Evolutionary conservation across 2,797 vertebrate genomes (phyloP).

Genomic region (Manis crassicaudata): DNA sequence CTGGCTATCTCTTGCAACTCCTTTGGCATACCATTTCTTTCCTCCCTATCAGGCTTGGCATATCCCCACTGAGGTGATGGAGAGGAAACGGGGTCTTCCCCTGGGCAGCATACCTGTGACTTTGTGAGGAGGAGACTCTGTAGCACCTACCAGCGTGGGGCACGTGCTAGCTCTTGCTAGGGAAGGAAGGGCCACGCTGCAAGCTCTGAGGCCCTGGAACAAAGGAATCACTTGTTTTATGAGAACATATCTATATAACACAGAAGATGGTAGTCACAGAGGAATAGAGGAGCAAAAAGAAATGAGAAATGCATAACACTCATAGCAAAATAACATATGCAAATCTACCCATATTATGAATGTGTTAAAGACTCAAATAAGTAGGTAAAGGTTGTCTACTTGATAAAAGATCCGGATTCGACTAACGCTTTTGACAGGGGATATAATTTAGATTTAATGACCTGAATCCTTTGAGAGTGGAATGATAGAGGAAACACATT

Average conservation of each 20-base stretch:
- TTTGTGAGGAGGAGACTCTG: background rate
- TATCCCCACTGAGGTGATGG: background rate
- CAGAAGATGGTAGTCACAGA: background rate
- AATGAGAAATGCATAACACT: background rate
- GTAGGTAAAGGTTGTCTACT: background rate
- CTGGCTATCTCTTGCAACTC: background rate
- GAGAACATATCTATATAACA: background rate
- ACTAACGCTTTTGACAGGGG: background rate
- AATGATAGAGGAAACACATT: background rate
- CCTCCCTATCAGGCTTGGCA: background rate
- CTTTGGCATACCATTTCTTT: background rate
- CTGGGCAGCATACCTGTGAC: background rate
- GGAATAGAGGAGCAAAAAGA: background rate
- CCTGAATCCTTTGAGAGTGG: background rate
- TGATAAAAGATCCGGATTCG: background rate
- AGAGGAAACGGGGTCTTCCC: background rate
- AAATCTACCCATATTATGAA: background rate
- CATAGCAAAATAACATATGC: background rate
- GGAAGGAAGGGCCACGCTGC: background rate
- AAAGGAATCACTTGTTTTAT: background rate
- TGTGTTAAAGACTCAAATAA: background rate
- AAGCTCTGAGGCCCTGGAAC: background rate
- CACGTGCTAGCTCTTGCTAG: background rate
- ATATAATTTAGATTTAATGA: background rate
- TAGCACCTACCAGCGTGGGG: background rate